Evolutionary conservation across 1,140 invertebrate genomes (phyloP), one percentile per base, ranked within the genome.

Genomic region (Diachasma alloeum): DNA sequence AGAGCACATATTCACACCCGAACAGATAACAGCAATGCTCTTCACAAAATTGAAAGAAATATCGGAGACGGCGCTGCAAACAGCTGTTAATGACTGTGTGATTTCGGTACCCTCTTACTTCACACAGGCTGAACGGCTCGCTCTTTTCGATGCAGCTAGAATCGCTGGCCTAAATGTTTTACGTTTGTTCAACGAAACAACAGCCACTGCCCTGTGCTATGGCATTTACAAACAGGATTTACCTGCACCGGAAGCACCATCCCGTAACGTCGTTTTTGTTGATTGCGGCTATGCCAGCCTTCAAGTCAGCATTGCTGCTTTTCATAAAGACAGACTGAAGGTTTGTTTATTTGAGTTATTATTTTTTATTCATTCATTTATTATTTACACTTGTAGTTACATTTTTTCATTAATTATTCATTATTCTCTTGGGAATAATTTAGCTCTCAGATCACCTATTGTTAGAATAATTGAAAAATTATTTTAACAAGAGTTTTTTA

Each of bases 181-280:
- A 39, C 93, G 97, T 76, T 90, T 99, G 37, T 95, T 99, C 91
- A 99, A 99, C 88, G 98, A 99, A 90, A 97, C 97, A 17, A 97
- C 98, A 15, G 97, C 98, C 5, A 97, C 97, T 72, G 97, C 97
- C 26, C 90, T 99, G 24, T 94, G 95, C 26, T 99, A 99, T 90
- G 98, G 98, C 77, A 98, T 99, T 86, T 99, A 99, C 86, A 98
- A 98, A 88, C 95, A 98, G 86, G 97, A 99, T 89, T 90, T 99
- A 72, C 98, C 97, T 26, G 91, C 92, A 59, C 90, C 93, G 2
- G 96, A 97, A 81, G 95, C 97, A 77, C 94, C 96, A 79, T 94
- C 97, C 0, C 91, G 95, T 76, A 96, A 97, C 89, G 95, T 98
- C 36, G 93, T 97, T 0, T 98, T 99, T 89, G 94, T 99, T 48